These are phyloP conservation scores for Flabesymbios commensalis DNA, from an alignment of 2,888 invertebrate genomes.

Conservation along the genomic window DNA sequence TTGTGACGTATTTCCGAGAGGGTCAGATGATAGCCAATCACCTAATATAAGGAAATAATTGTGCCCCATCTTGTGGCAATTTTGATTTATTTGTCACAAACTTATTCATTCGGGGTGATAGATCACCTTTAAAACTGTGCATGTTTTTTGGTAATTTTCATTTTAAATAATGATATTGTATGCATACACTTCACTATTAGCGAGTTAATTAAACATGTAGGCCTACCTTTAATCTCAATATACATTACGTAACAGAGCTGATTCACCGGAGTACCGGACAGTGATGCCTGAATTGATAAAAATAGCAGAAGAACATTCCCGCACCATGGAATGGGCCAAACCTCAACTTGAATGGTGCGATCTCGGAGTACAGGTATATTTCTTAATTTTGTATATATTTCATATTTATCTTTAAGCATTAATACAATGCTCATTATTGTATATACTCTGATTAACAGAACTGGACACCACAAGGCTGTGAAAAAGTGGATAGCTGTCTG, in stretches of 20 bases:
- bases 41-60: too few relatives aligned
- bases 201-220: conserved; percentile 2
- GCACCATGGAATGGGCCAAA: conserved; percentile 17
- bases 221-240: not conserved
- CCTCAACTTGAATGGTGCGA: conserved; percentile 38
- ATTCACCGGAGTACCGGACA: conserved; percentile 29
- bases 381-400: not conserved
- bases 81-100: too few relatives aligned
- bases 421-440: not conserved
- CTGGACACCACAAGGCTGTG: conserved; percentile 39
- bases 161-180: not conserved
- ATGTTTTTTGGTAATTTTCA: not conserved
- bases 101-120: too few relatives aligned
- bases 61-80: too few relatives aligned
- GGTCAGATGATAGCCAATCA: too few relatives aligned
- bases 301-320: conserved; percentile 26
- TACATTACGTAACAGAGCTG: conserved; percentile 14
- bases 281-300: conserved; percentile 25
- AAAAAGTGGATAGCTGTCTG: conserved; percentile 34
- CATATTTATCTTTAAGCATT: not conserved
- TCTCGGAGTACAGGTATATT: conserved; percentile 31
- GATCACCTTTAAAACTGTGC: not conserved
- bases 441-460: conserved; percentile 28
- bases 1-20: too few relatives aligned
- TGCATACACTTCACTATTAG: not conserved